Conservation (phyloP, 2,797 vertebrate genomes). For the Catamblyrhynchus diadema region DNA sequence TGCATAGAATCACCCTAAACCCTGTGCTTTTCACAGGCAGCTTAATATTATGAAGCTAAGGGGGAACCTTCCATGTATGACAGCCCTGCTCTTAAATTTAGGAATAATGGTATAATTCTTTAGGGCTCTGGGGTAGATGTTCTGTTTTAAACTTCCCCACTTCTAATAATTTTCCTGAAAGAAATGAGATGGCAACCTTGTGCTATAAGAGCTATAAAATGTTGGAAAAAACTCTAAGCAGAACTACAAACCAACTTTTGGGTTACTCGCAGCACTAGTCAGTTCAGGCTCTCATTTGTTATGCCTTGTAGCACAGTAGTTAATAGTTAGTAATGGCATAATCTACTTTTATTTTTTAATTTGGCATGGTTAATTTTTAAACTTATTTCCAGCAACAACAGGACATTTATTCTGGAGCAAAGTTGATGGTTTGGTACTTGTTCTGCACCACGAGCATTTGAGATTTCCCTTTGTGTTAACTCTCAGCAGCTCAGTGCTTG, state of each 20-base stretch:
- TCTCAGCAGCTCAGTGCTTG: background rate
- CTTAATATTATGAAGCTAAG: background rate
- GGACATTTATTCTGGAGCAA: background rate
- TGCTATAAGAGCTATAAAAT: background rate
- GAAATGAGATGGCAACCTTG: background rate
- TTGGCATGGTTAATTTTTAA: constrained; percentile 15
- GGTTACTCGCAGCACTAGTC: background rate
- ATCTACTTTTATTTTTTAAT: background rate
- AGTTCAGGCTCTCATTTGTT: background rate
- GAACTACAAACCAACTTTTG: background rate
- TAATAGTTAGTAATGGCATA: background rate
- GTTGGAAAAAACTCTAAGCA: background rate
- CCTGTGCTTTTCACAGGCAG: background rate
- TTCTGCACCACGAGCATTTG: background rate
- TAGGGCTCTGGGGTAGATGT: background rate
- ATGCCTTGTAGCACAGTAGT: background rate
- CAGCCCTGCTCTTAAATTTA: background rate
- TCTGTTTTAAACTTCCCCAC: background rate
- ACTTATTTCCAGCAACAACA: background rate
- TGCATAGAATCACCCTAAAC: background rate
- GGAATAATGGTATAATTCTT: background rate
- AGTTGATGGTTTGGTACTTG: background rate
- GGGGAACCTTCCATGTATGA: background rate
- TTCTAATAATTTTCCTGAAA: background rate
- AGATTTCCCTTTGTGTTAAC: background rate